A percentile compares a stretch with the other conserved stretches of the same genome.
Conservation (phyloP, 2,888 invertebrate species). For the Drosophila anomelani region DNA sequence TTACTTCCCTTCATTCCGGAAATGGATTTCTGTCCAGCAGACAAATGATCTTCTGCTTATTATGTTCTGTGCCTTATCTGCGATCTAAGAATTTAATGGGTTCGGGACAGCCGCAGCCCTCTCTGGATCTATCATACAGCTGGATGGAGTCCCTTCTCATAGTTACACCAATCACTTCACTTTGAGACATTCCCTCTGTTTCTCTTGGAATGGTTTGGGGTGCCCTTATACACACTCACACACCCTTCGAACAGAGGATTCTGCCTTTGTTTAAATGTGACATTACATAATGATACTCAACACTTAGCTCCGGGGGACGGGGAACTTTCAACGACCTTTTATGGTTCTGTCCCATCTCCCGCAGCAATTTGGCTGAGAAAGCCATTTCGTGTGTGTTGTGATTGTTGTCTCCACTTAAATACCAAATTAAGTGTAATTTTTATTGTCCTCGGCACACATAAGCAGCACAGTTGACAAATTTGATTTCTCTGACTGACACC, state of each 20-base stretch:
- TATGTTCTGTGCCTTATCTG: constrained; percentile 35
- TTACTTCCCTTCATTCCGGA: too few relatives aligned
- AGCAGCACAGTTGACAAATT: constrained; percentile 66
- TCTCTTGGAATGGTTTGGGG: constrained; percentile 15
- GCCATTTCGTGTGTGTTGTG: constrained; percentile 46
- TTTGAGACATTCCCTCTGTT: constrained; percentile 46
- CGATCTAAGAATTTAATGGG: constrained; percentile 39
- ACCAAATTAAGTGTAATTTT: constrained; percentile 79
- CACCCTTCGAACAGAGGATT: background rate
- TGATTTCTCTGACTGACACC: constrained; percentile 67
- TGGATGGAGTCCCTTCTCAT: constrained; percentile 24
- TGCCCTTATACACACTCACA: constrained; percentile 45
- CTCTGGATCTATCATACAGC: background rate
- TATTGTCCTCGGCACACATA: constrained; percentile 54
- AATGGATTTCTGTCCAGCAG: constrained; percentile 29
- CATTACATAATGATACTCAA: constrained; percentile 75
- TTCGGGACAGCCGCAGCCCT: background rate
- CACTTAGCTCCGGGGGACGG: constrained; percentile 37
- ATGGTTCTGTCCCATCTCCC: constrained; percentile 21
- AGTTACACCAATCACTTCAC: constrained; percentile 67
- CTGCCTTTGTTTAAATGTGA: constrained; percentile 75
- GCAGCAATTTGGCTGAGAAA: constrained; percentile 25
- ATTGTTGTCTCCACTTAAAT: constrained; percentile 73
- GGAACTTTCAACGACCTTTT: constrained; percentile 57
- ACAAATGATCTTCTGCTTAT: constrained; percentile 68